phyloP scores from a whole-genome alignment of 2,888 invertebrate species.

The Volucella zonaria region DNA sequence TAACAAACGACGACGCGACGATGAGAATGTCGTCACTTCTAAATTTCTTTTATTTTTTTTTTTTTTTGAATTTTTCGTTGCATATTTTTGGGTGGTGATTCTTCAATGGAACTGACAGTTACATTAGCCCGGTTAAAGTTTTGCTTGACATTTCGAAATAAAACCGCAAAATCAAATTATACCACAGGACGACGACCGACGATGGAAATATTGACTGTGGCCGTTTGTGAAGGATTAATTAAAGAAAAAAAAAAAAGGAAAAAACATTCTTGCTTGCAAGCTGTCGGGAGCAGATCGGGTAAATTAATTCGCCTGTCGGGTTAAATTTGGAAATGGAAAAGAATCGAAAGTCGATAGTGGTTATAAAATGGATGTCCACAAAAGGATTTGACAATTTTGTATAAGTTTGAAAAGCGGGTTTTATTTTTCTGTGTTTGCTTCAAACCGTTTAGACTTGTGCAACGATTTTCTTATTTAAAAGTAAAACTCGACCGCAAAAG shows the following conservation, averaged over 20 bases:
- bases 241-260: neutral
- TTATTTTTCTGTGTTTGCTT: too few species aligned
- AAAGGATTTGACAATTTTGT: too few species aligned
- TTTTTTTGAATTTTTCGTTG: constrained; percentile 1
- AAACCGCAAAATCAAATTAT: constrained; percentile 63
- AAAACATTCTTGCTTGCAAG: neutral
- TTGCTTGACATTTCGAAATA: neutral
- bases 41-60: neutral
- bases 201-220: constrained; percentile 1
- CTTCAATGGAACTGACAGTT: constrained; percentile 28
- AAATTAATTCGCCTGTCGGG: neutral
- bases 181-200: neutral
- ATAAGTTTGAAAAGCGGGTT: too few species aligned
- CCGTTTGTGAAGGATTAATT: neutral
- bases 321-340: too few species aligned
- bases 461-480: too few species aligned
- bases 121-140: constrained; percentile 3
- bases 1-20: constrained; percentile 10
- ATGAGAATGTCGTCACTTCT: neutral
- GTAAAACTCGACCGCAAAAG: too few species aligned
- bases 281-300: neutral
- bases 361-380: too few species aligned
- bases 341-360: too few species aligned
- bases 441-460: too few species aligned
- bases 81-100: constrained; percentile 30